Evolutionary conservation across 1,140 invertebrate species (phyloP), one percentile per base, ranked within the genome.

Genomic region (Geopemphigus sp.): DNA sequence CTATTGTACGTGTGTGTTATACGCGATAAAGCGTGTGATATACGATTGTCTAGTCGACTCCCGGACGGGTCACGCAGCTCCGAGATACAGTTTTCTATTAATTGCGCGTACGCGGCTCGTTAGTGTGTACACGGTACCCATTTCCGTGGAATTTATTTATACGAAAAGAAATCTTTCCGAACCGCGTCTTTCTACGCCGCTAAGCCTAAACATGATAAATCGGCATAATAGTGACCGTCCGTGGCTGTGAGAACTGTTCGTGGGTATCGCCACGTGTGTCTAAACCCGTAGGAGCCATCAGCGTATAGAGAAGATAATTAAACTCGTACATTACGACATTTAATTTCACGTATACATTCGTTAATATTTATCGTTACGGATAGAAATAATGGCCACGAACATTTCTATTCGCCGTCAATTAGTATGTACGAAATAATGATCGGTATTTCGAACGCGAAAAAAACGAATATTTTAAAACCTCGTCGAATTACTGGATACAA

Each of bases 201-300:
- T 19, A 26, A 53, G 47, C 24, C n/a, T 5, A 72, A 72, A 72
- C 50, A 54, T 72, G 24, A 72, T 72, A 72, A 72, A 72, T 72
- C 24, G n/a, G 50, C 47, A 29, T 39, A 39, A 39, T 39, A 39
- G 32, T 39, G 32, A 8, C 47, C 14, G 39, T 26, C n/a, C 22
- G 45, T 50, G 3, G 8, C 24, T 26, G 24, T 53, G 66, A 32
- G 68, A 72, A 72, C 50, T 29, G 19, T 54, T 10, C 24, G 17
- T 19, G 59, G 0, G 19, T 72, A 72, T 72, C 50, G 17, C 68
- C 68, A 72, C 68, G 54, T 29, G 68, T 72, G 68, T 72, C 68
- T 54, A 12, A 29, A 29, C 47, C 11, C 50, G 68, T 26, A 26
- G 50, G 68, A 72, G 50, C 29, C 50, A 29, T 54, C 26, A 17